These are phyloP conservation scores for Reinhardtius hippoglossoides DNA, from an alignment of 2,113 vertebrate species.

Conservation along the genomic window DNA sequence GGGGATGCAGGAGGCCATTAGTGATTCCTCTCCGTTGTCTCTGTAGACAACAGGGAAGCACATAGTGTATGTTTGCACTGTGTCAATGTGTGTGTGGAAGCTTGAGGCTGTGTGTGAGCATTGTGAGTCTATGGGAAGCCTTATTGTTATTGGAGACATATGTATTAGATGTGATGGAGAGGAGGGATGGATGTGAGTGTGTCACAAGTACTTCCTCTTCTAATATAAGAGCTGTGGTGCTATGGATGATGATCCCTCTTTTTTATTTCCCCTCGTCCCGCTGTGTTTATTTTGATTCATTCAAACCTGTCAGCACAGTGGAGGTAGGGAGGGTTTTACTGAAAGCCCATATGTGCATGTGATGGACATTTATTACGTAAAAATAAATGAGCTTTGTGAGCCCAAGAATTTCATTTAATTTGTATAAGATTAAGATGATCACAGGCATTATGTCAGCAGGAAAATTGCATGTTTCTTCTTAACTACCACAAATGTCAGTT, in stretches of 20 bases:
- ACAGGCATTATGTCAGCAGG: no score
- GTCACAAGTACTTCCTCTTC: background rate
- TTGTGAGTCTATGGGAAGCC: conserved; percentile 13
- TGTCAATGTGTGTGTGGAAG: conserved; percentile 32
- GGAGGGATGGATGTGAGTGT: background rate
- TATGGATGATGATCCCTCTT: background rate
- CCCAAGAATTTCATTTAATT: no score
- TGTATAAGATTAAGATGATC: no score
- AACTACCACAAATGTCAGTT: no score
- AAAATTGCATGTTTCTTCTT: no score
- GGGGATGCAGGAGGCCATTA: conserved; percentile 70
- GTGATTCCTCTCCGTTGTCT: conserved; percentile 55
- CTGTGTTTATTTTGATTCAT: no score
- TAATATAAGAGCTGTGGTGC: background rate
- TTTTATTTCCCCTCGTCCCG: background rate
- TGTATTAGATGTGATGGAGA: background rate
- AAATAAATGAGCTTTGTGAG: background rate
- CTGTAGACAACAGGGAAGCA: conserved; percentile 51
- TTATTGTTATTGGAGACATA: background rate
- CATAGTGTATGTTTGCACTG: conserved; percentile 36
- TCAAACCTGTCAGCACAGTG: no score
- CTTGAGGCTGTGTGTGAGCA: conserved; percentile 23
- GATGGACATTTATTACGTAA: background rate
- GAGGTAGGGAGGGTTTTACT: background rate
- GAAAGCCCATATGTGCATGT: background rate